phyloP scores from a whole-genome alignment of 2,888 invertebrate species.

The Scrobipalpa atriplicella region DNA sequence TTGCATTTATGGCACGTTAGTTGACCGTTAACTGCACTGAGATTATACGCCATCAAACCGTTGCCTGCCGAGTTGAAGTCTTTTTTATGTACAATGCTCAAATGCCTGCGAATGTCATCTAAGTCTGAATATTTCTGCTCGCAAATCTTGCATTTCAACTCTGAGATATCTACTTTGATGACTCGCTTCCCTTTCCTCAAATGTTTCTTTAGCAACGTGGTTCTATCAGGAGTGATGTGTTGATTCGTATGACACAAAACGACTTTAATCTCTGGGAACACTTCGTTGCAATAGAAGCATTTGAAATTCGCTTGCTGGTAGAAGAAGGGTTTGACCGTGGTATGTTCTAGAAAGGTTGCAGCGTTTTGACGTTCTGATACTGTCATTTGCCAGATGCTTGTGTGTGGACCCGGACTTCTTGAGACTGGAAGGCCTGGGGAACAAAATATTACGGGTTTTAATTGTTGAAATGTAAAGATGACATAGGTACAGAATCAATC shows the following conservation, averaged over 20 bases:
- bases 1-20: slow-evolving; percentile 67
- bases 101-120: slow-evolving; percentile 67
- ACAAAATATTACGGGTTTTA: slow-evolving; percentile 29
- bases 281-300: slow-evolving; percentile 72
- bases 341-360: slow-evolving; percentile 68
- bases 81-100: slow-evolving; percentile 59
- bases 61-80: slow-evolving; percentile 74
- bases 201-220: slow-evolving; percentile 61
- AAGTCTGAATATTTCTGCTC: slow-evolving; percentile 66
- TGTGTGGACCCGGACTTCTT: slow-evolving; percentile 54
- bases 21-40: slow-evolving; percentile 58
- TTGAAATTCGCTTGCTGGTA: slow-evolving; percentile 76
- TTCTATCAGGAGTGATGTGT: slow-evolving; percentile 60
- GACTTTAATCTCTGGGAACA: slow-evolving; percentile 68
- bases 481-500: background rate
- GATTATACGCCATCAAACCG: slow-evolving; percentile 70
- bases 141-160: slow-evolving; percentile 67
- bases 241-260: slow-evolving; percentile 60
- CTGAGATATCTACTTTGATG: slow-evolving; percentile 74
- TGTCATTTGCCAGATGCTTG: slow-evolving; percentile 78
- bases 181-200: slow-evolving; percentile 71
- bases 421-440: slow-evolving; percentile 43
- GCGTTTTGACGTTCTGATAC: slow-evolving; percentile 73
- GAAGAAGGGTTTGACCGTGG: slow-evolving; percentile 70
- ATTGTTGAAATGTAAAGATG: background rate